These are phyloP conservation scores for Drosophila truncata DNA, from an alignment of 1,140 invertebrate genomes.

Conservation along the genomic window DNA sequence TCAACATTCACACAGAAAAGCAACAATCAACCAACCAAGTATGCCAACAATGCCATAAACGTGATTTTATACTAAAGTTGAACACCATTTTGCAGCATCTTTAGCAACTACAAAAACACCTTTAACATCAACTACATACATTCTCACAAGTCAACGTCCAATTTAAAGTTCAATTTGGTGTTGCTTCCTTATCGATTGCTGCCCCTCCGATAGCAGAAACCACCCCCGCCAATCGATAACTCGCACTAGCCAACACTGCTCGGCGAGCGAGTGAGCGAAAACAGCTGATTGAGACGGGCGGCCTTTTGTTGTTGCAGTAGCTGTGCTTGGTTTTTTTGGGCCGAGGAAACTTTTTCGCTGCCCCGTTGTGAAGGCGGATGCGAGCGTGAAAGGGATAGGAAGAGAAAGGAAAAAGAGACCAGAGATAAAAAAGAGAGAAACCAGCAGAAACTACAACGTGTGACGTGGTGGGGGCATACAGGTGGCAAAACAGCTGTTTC, in stretches of 20 bases:
- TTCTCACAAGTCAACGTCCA: slow-evolving; percentile 22
- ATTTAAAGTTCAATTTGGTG: slow-evolving; percentile 36
- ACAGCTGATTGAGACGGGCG: slow-evolving; percentile 66
- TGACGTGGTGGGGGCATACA: slow-evolving; percentile 69
- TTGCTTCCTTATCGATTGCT: slow-evolving; percentile 56
- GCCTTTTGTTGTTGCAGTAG: slow-evolving; percentile 40
- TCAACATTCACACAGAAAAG: slow-evolving; percentile 32
- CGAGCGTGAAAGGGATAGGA: slow-evolving; percentile 46
- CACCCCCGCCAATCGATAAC: slow-evolving; percentile 36
- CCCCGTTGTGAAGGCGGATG: slow-evolving; percentile 34
- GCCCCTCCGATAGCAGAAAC: slow-evolving; percentile 21
- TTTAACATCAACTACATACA: slow-evolving; percentile 11
- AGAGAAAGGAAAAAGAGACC: slow-evolving; percentile 46
- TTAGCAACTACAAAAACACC: slow-evolving; percentile 23
- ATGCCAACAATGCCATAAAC: slow-evolving; percentile 46
- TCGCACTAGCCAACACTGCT: slow-evolving; percentile 66
- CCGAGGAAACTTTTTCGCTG: slow-evolving; percentile 37
- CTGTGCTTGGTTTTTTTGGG: slow-evolving; percentile 27
- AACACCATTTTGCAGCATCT: slow-evolving; percentile 65
- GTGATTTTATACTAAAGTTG: slow-evolving; percentile 58
- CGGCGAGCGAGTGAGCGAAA: slow-evolving; percentile 34
- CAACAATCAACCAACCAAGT: slow-evolving; percentile 62
- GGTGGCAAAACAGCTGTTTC: slow-evolving; percentile 78
- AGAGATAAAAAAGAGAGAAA: slow-evolving; percentile 43
- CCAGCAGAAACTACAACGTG: slow-evolving; percentile 43